Conservation (phyloP, 2,113 vertebrate genomes). For the Emberiza fucata region DNA sequence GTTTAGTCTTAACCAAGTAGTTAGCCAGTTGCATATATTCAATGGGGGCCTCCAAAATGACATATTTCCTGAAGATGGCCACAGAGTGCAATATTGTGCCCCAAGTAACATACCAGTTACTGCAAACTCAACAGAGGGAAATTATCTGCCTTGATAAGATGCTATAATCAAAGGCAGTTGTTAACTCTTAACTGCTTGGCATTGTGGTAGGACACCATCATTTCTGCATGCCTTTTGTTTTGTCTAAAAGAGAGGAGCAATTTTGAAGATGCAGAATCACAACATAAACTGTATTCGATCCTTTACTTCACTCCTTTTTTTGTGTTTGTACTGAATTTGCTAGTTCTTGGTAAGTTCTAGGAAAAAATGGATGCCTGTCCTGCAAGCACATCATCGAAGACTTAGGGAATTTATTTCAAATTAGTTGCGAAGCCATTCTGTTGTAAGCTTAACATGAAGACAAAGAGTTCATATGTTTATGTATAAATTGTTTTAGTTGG, state of each 20-base stretch:
- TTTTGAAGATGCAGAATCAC: neutral
- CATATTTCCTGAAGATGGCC: constrained; percentile 78
- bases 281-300: neutral
- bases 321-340: neutral
- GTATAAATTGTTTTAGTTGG: neutral
- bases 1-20: neutral
- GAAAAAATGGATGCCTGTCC: neutral
- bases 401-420: neutral
- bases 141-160: constrained; percentile 58
- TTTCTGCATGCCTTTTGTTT: constrained; percentile 21
- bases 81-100: constrained; percentile 64
- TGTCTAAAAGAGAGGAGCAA: neutral
- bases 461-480: neutral
- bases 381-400: neutral
- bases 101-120: constrained; percentile 59
- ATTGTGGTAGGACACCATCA: neutral
- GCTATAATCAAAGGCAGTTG: constrained; percentile 61
- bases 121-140: constrained; percentile 56
- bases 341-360: neutral
- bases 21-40: neutral
- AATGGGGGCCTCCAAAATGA: constrained; percentile 69
- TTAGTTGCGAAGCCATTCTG: neutral
- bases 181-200: constrained; percentile 58
- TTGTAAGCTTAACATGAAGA: neutral
- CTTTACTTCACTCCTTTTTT: neutral